phyloP scores from a whole-genome alignment of 2,113 vertebrate genomes.

The Montifringilla adamsi region DNA sequence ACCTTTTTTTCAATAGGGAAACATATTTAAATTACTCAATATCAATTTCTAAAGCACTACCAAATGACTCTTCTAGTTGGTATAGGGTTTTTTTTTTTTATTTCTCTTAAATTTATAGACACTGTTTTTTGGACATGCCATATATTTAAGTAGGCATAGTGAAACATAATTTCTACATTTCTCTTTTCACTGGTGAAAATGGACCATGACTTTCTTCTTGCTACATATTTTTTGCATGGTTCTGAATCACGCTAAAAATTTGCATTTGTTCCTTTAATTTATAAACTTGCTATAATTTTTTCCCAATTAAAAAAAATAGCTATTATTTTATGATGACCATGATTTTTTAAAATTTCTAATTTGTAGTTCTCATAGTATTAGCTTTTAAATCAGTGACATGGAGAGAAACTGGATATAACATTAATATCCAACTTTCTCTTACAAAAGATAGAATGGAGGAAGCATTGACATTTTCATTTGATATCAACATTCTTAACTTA shows the following conservation, averaged over 20 bases:
- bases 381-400: not conserved
- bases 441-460: not conserved
- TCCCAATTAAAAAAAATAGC: fast-evolving
- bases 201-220: not conserved
- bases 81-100: not conserved
- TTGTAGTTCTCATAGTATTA: not conserved
- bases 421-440: not conserved
- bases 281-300: not conserved
- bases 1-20: not conserved
- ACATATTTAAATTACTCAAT: not conserved
- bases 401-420: not conserved
- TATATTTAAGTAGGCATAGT: not conserved
- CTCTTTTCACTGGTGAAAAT: not conserved
- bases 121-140: not conserved
- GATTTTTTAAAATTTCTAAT: not conserved
- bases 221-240: not conserved
- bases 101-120: not conserved
- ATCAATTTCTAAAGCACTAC: not conserved
- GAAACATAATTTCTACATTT: not conserved
- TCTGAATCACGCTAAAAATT: not conserved
- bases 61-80: not conserved
- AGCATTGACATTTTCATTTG: not conserved
- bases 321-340: not conserved
- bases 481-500: not conserved
- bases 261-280: not conserved